Conservation (phyloP, 2,888 invertebrate genomes). For the Agrochola lota region DNA sequence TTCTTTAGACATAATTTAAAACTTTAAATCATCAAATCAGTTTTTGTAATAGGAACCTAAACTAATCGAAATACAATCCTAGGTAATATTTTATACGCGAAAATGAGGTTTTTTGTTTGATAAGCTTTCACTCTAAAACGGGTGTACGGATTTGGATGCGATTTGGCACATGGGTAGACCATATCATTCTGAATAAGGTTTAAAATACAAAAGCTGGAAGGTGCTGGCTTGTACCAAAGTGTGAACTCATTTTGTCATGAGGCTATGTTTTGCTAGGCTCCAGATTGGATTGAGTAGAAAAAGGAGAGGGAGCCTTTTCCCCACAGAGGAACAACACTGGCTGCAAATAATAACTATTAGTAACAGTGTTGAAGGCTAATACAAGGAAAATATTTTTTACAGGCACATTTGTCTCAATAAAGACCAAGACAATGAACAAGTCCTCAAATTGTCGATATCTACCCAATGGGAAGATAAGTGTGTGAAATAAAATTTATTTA, state of each 20-base stretch:
- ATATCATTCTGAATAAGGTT: neutral
- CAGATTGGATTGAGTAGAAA: neutral
- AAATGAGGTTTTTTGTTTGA: too few species aligned
- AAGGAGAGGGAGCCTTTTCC: neutral
- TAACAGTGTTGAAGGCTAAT: constrained; percentile 1
- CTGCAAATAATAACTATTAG: neutral
- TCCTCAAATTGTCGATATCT: constrained; percentile 69
- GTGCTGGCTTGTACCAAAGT: neutral
- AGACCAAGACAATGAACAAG: constrained; percentile 63
- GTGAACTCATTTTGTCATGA: neutral
- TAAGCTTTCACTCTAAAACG: too few species aligned
- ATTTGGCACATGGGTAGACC: too few species aligned
- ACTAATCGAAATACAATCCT: too few species aligned
- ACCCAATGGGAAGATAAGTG: constrained; percentile 70
- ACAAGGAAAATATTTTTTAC: constrained; percentile 16
- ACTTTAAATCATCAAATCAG: neutral
- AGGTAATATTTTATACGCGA: too few species aligned
- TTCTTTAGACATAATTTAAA: neutral
- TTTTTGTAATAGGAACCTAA: neutral
- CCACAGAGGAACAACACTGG: neutral
- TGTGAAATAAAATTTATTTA: constrained; percentile 10
- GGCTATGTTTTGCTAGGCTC: neutral
- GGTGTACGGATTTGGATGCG: too few species aligned
- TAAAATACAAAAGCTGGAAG: neutral
- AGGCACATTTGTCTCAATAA: constrained; percentile 59